Base-by-base conservation (phyloP, 2,888 invertebrate species). In the Pachycephus smyrnensis region DNA sequence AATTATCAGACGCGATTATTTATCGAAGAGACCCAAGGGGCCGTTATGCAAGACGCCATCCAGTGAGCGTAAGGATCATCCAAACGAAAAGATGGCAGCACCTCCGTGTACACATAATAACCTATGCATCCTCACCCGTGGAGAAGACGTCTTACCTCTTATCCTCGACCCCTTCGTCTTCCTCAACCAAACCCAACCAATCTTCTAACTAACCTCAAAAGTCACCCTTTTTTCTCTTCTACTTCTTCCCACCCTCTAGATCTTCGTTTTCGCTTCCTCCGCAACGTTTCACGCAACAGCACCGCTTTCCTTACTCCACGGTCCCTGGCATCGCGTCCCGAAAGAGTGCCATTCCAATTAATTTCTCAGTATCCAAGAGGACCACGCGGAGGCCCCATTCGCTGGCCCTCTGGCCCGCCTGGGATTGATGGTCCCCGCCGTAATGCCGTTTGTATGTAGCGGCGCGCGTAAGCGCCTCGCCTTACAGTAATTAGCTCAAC, bases 371-470 rank as follows among this genome's bases (percentile, higher is more conserved):
- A 55, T 55, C 55, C 55, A 55, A 55, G 55, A 55, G 55, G 55
- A 55, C 55, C 55, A 55, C 55, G 55, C 55, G 55, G 55, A 55
- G 55, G 55, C 55, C 55, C 55, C 55, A 55, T 55, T 69, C 77
- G 79, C 79, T 79, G 82, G 83, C 77, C 76, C 69, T 78, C 69
- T 30, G n/a, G 30, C 69, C 31, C 68, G 77, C 78, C 73, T 79
- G 84, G 87, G 90, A 90, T 90, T 90, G 90, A 90, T 90, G 88
- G 88, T 89, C 89, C 89, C 88, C 88, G 88, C 88, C 89, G 89
- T 91, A 91, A 91, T 91, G 91, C 91, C 90, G 90, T 91, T 91
- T 91, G 90, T 91, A 90, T 91, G 91, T 91, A 88, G 89, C 90
- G 89, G 89, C 90, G 88, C 87, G 88, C 88, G 90, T 90, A 90